A percentile compares a stretch with the other conserved stretches of the same genome.
Conservation (phyloP, 2,113 vertebrate genomes). For the Crypturellus undulatus region DNA sequence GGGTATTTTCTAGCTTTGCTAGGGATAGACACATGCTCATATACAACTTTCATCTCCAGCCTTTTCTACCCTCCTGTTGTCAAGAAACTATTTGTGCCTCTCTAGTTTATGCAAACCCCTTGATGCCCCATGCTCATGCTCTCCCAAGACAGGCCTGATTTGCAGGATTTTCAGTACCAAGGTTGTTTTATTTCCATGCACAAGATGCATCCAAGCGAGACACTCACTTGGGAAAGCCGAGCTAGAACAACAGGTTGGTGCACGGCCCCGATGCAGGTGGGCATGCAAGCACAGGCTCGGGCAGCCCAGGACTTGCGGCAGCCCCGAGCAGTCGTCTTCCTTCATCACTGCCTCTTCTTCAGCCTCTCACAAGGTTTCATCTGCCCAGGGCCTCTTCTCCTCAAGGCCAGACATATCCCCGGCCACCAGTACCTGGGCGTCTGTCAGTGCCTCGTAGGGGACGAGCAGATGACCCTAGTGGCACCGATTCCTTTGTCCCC, state of each 20-base stretch:
- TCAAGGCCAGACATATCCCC: not conserved
- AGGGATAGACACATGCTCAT: not conserved
- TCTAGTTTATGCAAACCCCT: not conserved
- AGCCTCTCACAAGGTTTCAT: not conserved
- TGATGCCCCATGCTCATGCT: not conserved
- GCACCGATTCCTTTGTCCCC: too few species aligned
- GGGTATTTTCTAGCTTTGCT: not conserved
- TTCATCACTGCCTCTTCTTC: not conserved
- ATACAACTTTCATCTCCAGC: rapidly evolving
- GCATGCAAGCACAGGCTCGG: not conserved
- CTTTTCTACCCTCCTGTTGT: not conserved
- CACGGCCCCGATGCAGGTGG: not conserved
- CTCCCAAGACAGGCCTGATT: rapidly evolving
- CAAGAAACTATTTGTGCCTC: not conserved
- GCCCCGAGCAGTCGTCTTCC: not conserved
- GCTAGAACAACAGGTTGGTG: too few species aligned
- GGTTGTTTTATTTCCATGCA: not conserved
- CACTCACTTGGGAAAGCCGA: not conserved
- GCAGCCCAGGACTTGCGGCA: rapidly evolving
- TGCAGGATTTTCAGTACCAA: not conserved
- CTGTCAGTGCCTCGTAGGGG: too few species aligned
- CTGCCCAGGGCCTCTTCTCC: not conserved
- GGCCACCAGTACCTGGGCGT: too few species aligned
- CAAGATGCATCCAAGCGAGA: rapidly evolving
- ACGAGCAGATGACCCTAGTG: too few species aligned